These are phyloP conservation scores for Lepidocolaptes lacrymiger DNA, from an alignment of 2,797 vertebrate genomes.

Conservation along the genomic window DNA sequence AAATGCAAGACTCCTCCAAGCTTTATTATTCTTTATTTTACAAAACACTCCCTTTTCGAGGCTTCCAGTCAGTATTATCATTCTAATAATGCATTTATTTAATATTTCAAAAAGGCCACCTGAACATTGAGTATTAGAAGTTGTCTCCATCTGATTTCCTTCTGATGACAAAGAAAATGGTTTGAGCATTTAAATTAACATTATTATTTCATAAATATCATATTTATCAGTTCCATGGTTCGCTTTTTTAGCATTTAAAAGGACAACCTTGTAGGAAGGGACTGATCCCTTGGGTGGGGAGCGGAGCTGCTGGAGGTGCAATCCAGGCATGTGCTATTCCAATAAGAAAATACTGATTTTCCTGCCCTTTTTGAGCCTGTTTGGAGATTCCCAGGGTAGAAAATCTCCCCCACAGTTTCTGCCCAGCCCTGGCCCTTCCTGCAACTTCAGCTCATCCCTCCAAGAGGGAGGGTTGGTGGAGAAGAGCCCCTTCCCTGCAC, in stretches of 20 bases:
- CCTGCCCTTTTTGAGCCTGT: background rate
- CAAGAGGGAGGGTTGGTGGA: rapidly evolving
- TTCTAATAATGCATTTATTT: background rate
- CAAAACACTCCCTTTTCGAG: too few species aligned
- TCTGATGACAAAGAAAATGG: background rate
- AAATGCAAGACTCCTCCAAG: rapidly evolving
- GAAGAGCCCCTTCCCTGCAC: background rate
- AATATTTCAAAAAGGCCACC: background rate
- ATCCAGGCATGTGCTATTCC: background rate
- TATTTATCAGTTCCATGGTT: background rate
- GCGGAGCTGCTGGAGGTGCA: background rate
- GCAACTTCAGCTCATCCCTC: background rate
- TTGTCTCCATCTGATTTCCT: background rate
- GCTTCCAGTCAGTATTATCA: background rate
- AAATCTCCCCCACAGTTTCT: background rate
- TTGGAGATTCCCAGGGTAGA: background rate
- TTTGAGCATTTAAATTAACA: background rate
- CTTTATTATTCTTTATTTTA: background rate
- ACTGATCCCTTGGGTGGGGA: background rate
- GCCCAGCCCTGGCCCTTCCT: background rate
- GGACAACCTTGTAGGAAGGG: rapidly evolving
- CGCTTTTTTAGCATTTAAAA: background rate
- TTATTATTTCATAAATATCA: rapidly evolving
- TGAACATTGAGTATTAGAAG: background rate
- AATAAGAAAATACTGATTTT: background rate